Percentiles rank a stretch among this genome's conserved stretches.
Evolutionary conservation across 2,113 vertebrate genomes (phyloP).

Genomic region (Ceyx melanurus): DNA sequence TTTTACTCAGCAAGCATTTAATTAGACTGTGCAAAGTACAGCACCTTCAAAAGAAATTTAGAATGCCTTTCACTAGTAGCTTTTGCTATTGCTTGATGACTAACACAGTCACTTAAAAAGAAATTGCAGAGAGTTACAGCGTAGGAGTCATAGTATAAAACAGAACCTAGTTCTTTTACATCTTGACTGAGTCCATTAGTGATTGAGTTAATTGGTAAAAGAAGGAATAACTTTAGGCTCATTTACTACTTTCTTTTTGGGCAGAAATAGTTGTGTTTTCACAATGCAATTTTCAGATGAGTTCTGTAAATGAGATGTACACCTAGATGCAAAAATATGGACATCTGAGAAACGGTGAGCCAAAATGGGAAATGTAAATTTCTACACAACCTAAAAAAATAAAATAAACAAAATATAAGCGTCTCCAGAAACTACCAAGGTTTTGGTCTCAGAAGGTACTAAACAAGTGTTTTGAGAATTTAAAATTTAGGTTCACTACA

Average conservation of each 20-base stretch:
- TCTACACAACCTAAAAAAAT: not conserved
- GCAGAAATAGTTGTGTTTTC: not conserved
- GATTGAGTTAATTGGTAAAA: not conserved
- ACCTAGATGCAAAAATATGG: not conserved
- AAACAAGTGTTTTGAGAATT: not conserved
- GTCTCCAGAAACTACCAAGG: not conserved
- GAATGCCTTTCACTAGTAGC: not conserved
- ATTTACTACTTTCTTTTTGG: not conserved
- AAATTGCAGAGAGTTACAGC: not conserved
- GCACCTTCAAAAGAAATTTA: conserved; percentile 11
- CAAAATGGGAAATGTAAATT: not conserved
- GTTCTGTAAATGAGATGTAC: not conserved
- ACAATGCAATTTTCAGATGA: not conserved
- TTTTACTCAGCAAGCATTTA: conserved; percentile 1
- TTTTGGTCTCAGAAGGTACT: not conserved
- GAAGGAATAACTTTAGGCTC: not conserved
- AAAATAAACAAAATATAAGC: not conserved
- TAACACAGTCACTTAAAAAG: not conserved
- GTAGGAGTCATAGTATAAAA: not conserved
- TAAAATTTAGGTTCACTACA: not conserved
- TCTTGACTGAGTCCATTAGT: not conserved
- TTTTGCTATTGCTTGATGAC: not conserved
- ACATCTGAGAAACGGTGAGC: not conserved
- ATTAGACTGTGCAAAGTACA: conserved; percentile 3
- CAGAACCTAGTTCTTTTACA: not conserved